These are phyloP conservation scores for Eristalis arbustorum DNA, from an alignment of 2,888 invertebrate species.

Conservation along the genomic window DNA sequence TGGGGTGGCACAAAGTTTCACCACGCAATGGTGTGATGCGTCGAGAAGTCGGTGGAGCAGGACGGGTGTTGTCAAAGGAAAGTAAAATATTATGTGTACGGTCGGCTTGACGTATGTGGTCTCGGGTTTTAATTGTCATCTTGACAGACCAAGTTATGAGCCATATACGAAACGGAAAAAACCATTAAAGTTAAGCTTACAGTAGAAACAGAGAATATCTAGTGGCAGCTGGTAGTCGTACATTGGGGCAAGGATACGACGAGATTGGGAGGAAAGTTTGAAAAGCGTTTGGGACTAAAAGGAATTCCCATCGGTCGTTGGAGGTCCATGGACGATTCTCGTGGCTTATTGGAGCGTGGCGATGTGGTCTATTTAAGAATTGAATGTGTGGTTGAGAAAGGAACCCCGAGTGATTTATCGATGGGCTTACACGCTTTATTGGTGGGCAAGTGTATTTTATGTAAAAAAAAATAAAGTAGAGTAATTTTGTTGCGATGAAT, in stretches of 20 bases:
- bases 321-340: slow-evolving; percentile 3
- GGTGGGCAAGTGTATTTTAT: slow-evolving; percentile 28
- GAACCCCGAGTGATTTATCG: slow-evolving; percentile 35
- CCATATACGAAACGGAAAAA: neutral
- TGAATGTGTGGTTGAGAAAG: neutral
- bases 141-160: slow-evolving; percentile 1
- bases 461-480: neutral
- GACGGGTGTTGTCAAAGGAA: neutral
- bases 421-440: slow-evolving; percentile 38
- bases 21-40: neutral
- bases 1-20: slow-evolving; percentile 27
- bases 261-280: slow-evolving; percentile 18
- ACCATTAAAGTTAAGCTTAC: slow-evolving; percentile 1
- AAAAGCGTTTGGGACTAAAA: slow-evolving; percentile 18
- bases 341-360: slow-evolving; percentile 1
- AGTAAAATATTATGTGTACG: neutral
- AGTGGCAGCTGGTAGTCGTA: neutral
- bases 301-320: neutral
- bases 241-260: neutral
- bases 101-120: neutral
- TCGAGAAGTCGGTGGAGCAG: neutral
- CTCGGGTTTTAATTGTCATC: slow-evolving; percentile 11
- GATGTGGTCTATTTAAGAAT: neutral
- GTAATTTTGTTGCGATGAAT: slow-evolving; percentile 2
- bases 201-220: neutral